Evolutionary conservation across 2,797 vertebrate species (phyloP).

Genomic region (Megalops cyprinoides): DNA sequence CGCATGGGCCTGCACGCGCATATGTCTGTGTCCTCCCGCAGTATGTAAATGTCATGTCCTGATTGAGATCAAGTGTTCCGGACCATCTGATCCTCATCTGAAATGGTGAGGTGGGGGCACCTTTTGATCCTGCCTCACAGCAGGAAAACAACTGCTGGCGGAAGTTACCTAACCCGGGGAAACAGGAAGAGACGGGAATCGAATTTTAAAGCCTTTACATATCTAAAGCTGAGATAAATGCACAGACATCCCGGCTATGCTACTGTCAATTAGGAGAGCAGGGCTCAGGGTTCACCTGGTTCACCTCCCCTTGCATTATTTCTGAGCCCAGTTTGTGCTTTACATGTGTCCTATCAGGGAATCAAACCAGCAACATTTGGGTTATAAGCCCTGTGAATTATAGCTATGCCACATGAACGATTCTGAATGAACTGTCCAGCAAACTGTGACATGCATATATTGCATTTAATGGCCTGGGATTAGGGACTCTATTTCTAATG

Average conservation of each 20-base stretch:
- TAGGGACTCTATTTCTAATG: too few relatives aligned
- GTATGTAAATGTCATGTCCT: slow-evolving; percentile 9
- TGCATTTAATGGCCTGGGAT: too few relatives aligned
- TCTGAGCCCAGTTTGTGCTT: too few relatives aligned
- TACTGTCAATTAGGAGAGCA: not conserved
- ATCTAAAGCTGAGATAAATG: not conserved
- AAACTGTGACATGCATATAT: too few relatives aligned
- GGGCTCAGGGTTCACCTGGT: not conserved
- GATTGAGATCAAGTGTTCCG: not conserved
- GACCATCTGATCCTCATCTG: slow-evolving; percentile 25
- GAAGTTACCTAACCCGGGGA: not conserved
- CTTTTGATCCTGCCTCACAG: slow-evolving; percentile 5
- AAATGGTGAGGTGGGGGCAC: not conserved
- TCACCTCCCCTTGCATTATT: too few relatives aligned
- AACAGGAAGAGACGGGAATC: not conserved
- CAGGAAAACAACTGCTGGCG: not conserved
- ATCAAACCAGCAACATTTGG: too few relatives aligned
- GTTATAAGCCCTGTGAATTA: too few relatives aligned
- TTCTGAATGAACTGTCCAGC: too few relatives aligned
- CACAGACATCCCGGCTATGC: not conserved
- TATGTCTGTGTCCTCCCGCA: not conserved
- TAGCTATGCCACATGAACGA: too few relatives aligned
- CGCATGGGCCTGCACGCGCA: not conserved
- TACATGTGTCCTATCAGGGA: too few relatives aligned
- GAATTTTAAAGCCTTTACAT: not conserved